These are phyloP conservation scores for Lophochroa leadbeateri DNA, from an alignment of 2,113 vertebrate species.

Conservation along the genomic window DNA sequence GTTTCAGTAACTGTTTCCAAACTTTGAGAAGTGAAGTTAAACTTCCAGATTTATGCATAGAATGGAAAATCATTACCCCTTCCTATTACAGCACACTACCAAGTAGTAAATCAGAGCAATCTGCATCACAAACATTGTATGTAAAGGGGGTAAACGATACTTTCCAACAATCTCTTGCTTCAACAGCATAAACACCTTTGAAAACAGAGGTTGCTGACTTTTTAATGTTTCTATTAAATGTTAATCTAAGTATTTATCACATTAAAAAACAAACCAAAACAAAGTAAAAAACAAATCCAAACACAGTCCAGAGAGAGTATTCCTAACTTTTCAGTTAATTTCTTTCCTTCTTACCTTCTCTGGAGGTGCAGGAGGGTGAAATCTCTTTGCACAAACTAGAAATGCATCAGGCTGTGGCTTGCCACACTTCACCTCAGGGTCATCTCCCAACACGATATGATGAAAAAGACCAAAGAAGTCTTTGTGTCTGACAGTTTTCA, in stretches of 20 bases:
- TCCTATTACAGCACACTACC: not conserved
- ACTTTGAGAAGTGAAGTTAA: not conserved
- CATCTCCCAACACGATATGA: constrained; percentile 89
- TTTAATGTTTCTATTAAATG: not conserved
- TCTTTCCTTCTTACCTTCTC: constrained; percentile 76
- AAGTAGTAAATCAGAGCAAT: not conserved
- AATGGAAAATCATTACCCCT: not conserved
- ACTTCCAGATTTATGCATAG: not conserved
- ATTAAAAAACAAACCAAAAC: not conserved
- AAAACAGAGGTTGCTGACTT: not conserved
- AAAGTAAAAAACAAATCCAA: not conserved
- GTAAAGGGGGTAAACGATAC: not conserved
- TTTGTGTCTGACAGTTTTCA: constrained; percentile 83
- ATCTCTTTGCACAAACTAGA: constrained; percentile 85
- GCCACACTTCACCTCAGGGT: constrained; percentile 81
- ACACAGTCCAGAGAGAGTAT: not conserved
- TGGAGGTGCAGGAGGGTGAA: constrained; percentile 74
- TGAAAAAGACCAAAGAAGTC: constrained; percentile 84
- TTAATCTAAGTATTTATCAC: not conserved
- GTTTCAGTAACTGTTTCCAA: constrained; percentile 7
- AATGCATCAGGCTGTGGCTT: constrained; percentile 90
- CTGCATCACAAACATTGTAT: not conserved
- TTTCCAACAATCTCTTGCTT: not conserved
- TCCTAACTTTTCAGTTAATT: not conserved
- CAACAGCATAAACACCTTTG: not conserved